Base-by-base conservation (phyloP, 2,797 vertebrate species). In the Apodemus agrarius region DNA sequence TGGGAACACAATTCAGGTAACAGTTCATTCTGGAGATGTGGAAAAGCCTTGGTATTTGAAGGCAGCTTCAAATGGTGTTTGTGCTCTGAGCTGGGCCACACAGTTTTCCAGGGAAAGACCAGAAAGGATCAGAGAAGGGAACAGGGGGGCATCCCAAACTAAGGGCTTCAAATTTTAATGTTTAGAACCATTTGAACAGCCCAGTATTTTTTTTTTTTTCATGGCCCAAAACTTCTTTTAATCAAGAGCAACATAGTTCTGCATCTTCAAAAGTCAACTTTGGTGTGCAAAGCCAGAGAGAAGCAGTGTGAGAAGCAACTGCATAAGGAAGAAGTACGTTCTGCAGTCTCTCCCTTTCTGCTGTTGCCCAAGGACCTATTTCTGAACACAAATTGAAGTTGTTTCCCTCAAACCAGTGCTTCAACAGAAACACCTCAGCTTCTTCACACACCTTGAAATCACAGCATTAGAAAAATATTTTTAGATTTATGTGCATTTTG, bases 121-220 rank as follows among this genome's bases (percentile, higher is more conserved):
- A 88, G 63, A 67, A 11, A 59, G 72, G 65, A 46, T 40, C 6
- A 10, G 78, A 24, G 57, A 54, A 22, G 81, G 16, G 9, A 34
- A 78, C 14, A 57, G 40, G 12, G 74, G 82, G 19, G 7, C 37
- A 79, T 22, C 31, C 74, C 49, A 40, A 80, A 6, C 67, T 72
- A 13, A 82, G 67, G 49, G 21, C 63, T 89, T 76, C 43, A 46
- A 43, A 69, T 21, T 72, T n/a, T 86, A 19, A 76, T 79, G 63
- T 86, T 92, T 80, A 31, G 91, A 89, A 74, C 6, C 69, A 94
- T 74, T 52, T 59, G 46, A 67, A 93, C 4, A 97, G 57, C 46
- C 67, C 59, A 81, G 78, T 8, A 76, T n/a, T 76, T 76, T 9
- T 90, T 46, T 37, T 13, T 29, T 13, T 9, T 19, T 19, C 52